These are phyloP conservation scores for Sternarchorhynchus goeldii DNA, from an alignment of 2,797 vertebrate species.

Conservation along the genomic window DNA sequence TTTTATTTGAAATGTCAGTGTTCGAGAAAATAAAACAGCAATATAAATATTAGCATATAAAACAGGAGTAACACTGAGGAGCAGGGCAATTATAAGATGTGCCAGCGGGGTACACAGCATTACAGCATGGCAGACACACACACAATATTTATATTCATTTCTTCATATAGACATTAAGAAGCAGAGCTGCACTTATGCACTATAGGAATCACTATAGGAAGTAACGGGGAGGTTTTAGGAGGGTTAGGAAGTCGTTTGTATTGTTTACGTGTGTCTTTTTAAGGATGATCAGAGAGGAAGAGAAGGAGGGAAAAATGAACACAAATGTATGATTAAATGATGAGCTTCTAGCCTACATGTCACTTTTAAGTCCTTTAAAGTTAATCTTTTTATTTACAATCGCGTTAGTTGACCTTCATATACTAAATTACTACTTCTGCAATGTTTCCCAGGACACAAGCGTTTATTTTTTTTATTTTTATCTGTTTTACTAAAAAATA, in stretches of 20 bases:
- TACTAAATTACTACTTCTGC: conserved; percentile 80
- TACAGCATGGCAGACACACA: conserved; percentile 79
- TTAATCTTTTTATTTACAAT: conserved; percentile 81
- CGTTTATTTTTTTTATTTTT: conserved; percentile 37
- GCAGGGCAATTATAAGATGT: conserved; percentile 80
- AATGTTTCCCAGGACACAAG: conserved; percentile 73
- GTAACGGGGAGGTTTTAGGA: conserved; percentile 75
- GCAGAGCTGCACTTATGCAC: conserved; percentile 82
- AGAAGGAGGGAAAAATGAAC: conserved; percentile 73
- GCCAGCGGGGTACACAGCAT: conserved; percentile 79
- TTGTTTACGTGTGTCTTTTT: conserved; percentile 69
- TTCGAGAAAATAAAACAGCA: conserved; percentile 92
- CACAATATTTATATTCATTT: conserved; percentile 82
- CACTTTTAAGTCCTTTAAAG: conserved; percentile 77
- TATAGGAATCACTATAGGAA: conserved; percentile 78
- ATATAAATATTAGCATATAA: conserved; percentile 99
- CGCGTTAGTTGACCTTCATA: conserved; percentile 80
- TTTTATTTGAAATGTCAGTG: conserved; percentile 96
- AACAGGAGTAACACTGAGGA: conserved; percentile 91
- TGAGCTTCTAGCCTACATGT: conserved; percentile 81
- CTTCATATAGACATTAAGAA: conserved; percentile 81
- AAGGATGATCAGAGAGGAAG: conserved; percentile 74
- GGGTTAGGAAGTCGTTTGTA: conserved; percentile 71
- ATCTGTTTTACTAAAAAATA: conserved; percentile 75
- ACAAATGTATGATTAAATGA: conserved; percentile 82